Conservation (phyloP, 2,888 invertebrate genomes). For the Pandemis heparana region DNA sequence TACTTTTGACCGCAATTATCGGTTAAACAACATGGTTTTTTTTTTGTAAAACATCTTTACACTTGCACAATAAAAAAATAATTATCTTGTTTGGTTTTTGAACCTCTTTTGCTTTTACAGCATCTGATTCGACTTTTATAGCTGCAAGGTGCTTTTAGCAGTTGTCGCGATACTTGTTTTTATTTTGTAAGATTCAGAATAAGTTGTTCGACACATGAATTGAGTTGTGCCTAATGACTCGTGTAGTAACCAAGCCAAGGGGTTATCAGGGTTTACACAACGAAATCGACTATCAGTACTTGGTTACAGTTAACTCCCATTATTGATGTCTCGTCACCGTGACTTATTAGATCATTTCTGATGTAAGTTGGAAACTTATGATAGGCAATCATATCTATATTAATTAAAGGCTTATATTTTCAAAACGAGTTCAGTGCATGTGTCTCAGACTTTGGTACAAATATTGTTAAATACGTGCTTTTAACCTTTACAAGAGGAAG, state of each 20-base stretch:
- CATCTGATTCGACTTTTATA: background rate
- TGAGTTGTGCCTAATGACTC: background rate
- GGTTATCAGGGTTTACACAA: slow-evolving; percentile 20
- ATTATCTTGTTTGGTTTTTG: background rate
- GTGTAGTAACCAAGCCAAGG: background rate
- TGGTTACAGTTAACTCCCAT: slow-evolving; percentile 18
- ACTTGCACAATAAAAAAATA: background rate
- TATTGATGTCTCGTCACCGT: slow-evolving; percentile 10
- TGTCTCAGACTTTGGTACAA: background rate
- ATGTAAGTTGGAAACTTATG: slow-evolving; percentile 11
- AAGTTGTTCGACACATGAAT: background rate
- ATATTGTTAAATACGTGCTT: background rate
- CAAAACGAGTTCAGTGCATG: background rate
- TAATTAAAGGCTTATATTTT: background rate
- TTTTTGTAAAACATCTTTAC: background rate
- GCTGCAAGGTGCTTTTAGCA: background rate
- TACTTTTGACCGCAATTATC: slow-evolving; percentile 12
- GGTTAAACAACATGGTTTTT: background rate
- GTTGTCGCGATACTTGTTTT: background rate
- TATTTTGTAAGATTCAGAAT: background rate
- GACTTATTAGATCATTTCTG: slow-evolving; percentile 13
- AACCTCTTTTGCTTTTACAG: background rate
- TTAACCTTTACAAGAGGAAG: slow-evolving; percentile 34
- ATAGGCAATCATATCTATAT: background rate
- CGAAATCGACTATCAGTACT: slow-evolving; percentile 12